phyloP scores from a whole-genome alignment of 2,888 invertebrate genomes.

The Drosophila koepferae region DNA sequence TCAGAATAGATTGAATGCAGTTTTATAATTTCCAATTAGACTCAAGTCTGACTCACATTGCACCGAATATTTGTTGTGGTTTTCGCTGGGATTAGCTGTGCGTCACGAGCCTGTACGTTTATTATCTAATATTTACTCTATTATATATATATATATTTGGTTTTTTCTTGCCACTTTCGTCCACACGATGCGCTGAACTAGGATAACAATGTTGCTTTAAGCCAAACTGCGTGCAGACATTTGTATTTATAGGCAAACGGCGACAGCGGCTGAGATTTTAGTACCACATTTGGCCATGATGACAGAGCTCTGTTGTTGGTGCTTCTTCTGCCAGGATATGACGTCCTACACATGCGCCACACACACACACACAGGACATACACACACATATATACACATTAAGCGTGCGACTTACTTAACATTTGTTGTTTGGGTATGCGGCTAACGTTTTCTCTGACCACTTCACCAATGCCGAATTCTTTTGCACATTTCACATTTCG shows the following conservation, averaged over 20 bases:
- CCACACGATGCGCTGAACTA: constrained; percentile 76
- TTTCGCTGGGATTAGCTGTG: constrained; percentile 41
- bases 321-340: constrained; percentile 46
- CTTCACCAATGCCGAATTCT: constrained; percentile 70
- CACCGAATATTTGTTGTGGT: constrained; percentile 22
- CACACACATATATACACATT: not conserved
- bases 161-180: constrained; percentile 20
- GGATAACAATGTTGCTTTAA: constrained; percentile 83
- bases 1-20: constrained; percentile 39
- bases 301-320: constrained; percentile 40
- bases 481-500: constrained; percentile 55
- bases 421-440: constrained; percentile 19
- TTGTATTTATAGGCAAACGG: constrained; percentile 83
- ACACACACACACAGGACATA: not conserved
- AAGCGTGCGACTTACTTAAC: constrained; percentile 27
- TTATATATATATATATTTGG: constrained; percentile 39
- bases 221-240: constrained; percentile 78
- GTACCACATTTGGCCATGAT: constrained; percentile 61
- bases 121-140: constrained; percentile 41
- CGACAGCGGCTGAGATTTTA: constrained; percentile 71
- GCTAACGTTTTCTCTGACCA: constrained; percentile 39
- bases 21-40: constrained; percentile 48
- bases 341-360: constrained; percentile 74
- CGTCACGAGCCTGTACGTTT: constrained; percentile 65
- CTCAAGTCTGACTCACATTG: constrained; percentile 53